These are phyloP conservation scores for Corythornis leucogaster DNA, from an alignment of 2,797 vertebrate genomes.

Conservation along the genomic window DNA sequence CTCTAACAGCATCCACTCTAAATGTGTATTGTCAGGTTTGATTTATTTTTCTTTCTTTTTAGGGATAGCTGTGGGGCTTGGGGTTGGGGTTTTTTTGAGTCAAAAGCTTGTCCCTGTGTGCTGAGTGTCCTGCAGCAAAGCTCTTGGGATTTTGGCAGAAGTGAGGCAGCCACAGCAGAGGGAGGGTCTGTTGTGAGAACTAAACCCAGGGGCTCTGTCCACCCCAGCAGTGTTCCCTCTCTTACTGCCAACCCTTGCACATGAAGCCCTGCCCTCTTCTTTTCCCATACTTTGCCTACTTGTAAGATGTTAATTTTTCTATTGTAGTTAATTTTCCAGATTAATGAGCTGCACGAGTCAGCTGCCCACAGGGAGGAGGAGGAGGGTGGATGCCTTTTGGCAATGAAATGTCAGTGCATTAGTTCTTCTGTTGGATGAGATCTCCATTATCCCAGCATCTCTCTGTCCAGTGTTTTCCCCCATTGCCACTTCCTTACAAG, in stretches of 20 bases:
- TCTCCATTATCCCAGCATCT: not conserved
- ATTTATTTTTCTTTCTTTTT: not conserved
- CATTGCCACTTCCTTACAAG: not conserved
- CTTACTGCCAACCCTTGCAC: not conserved
- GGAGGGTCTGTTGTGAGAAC: not conserved
- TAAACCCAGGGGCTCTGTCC: not conserved
- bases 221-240: not conserved
- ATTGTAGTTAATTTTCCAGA: not conserved
- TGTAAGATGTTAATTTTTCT: not conserved
- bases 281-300: not conserved
- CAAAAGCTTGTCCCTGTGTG: not conserved
- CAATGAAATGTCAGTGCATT: not conserved
- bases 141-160: not conserved
- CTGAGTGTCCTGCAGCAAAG: not conserved
- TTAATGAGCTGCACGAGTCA: not conserved
- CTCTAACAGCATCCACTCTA: not conserved
- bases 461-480: not conserved
- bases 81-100: not conserved
- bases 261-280: not conserved
- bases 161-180: not conserved
- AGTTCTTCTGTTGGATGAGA: not conserved
- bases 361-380: not conserved
- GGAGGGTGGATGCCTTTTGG: not conserved
- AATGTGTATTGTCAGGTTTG: accelerated
- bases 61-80: not conserved